A percentile compares a stretch with the other conserved stretches of the same genome.
Evolutionary conservation across 2,888 invertebrate species (phyloP).

Genomic region (Apodemia duryi): DNA sequence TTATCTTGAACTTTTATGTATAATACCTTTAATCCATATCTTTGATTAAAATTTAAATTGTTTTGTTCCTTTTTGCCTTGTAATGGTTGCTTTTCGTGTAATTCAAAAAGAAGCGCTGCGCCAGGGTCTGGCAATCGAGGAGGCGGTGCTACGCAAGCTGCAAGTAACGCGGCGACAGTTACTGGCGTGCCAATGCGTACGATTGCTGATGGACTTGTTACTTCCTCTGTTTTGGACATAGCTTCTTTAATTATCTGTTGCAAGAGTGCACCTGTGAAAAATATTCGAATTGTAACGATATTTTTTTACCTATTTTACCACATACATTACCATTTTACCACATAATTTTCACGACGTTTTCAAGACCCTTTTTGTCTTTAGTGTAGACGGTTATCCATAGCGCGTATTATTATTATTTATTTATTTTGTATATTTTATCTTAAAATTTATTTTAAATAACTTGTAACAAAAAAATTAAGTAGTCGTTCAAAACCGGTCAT

Average conservation of each 20-base stretch:
- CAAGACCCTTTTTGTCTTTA: too few relatives aligned
- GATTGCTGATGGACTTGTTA: conserved; percentile 55
- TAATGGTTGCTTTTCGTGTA: conserved; percentile 62
- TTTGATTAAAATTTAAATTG: conserved; percentile 46
- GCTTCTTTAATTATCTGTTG: conserved; percentile 76
- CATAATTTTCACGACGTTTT: too few relatives aligned
- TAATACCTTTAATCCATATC: conserved; percentile 66
- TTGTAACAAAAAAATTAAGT: too few relatives aligned
- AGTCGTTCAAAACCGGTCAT: too few relatives aligned
- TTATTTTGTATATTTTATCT: too few relatives aligned
- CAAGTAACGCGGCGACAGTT: conserved; percentile 78
- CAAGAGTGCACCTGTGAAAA: conserved; percentile 65
- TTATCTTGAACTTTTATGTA: too few relatives aligned
- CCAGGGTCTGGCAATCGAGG: conserved; percentile 80
- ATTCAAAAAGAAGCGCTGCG: conserved; percentile 76
- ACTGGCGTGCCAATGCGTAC: conserved; percentile 82
- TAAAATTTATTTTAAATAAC: too few relatives aligned
- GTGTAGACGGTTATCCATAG: too few relatives aligned
- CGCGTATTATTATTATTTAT: too few relatives aligned
- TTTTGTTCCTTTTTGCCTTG: conserved; percentile 55
- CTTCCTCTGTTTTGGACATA: conserved; percentile 47
- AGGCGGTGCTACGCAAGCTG: conserved; percentile 77
- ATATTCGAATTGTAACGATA: not conserved
- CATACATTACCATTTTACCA: too few relatives aligned
- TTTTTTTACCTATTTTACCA: too few relatives aligned